A percentile compares a stretch with the other conserved stretches of the same genome.
These are phyloP conservation scores for Leucosticte australis DNA, from an alignment of 2,113 vertebrate species.

Conservation along the genomic window DNA sequence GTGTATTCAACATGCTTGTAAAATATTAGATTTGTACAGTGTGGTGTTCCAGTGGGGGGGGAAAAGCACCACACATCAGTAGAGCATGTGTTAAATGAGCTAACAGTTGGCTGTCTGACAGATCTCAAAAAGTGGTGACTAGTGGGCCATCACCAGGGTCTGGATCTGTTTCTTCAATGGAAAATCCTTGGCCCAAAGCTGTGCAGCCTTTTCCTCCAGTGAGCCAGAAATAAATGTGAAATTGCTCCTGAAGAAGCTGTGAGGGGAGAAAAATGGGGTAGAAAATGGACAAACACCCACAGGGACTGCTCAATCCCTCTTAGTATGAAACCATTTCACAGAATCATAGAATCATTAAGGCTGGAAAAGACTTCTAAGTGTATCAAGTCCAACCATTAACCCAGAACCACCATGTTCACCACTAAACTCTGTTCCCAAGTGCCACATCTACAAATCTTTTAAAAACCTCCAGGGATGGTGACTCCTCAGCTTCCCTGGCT, in stretches of 20 bases:
- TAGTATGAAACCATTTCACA: not conserved
- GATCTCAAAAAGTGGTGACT: not conserved
- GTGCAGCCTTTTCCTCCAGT: not conserved
- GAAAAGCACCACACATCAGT: not conserved
- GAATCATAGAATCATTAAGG: not conserved
- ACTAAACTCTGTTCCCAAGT: not conserved
- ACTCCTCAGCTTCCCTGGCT: not conserved
- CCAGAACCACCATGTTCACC: not conserved
- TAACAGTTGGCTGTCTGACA: not conserved
- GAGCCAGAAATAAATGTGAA: not conserved
- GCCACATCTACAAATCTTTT: not conserved
- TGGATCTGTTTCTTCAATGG: not conserved
- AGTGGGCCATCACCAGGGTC: not conserved
- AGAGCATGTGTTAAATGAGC: not conserved
- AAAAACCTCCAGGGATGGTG: not conserved
- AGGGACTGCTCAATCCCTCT: not conserved
- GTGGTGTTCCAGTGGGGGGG: not conserved
- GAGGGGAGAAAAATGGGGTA: not conserved
- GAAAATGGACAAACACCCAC: not conserved
- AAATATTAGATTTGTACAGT: not conserved
- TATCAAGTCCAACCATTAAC: not conserved
- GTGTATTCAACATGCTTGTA: not conserved
- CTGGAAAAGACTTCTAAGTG: not conserved
- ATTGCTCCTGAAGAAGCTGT: not conserved
- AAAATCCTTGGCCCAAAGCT: not conserved